Evolutionary conservation across 2,113 vertebrate genomes (phyloP), one percentile per base, ranked within the genome.

Genomic region (Girardinichthys multiradiatus): DNA sequence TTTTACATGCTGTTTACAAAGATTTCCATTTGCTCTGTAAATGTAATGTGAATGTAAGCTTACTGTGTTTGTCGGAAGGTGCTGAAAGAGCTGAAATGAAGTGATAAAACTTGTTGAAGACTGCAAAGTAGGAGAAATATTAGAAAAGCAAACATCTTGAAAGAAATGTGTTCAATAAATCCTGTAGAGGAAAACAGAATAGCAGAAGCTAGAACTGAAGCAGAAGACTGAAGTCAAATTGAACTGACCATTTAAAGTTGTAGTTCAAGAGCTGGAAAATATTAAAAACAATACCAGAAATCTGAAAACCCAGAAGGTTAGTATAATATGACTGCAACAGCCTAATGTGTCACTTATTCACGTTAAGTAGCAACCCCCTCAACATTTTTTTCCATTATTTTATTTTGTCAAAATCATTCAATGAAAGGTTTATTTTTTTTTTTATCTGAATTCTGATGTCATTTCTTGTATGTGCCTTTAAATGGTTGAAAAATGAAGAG

Each of bases 1-100:
- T 69, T 70, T 66, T 62, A 62, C 68, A 60, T 69, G 58, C 48
- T 70, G 39, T 19, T 15, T 64, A 15, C 26, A 10, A 54, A 54
- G 9, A 10, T n/a, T 10, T 54, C 48, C 24, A 54, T 9, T 6
- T 6, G 4, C 21, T 24, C 45, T 21, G 19, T n/a, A 54, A 45
- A 45, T 19, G 42, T 21, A n/a, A 10, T n/a, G 24, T n/a, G 9
- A 54, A n/a, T 3, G 24, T 24, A 24, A 54, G 48, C 48, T 54
- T 21, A 24, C n/a, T n/a, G 9, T 11, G 48, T 7, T 2, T 24
- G 48, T 8, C 24, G 48, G 21, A 48, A 48, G 45, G 17, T 48
- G 45, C 45, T 48, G 4, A 51, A 51, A 51, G 48, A 51, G 19
- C 7, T 51, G 48, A 54, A 24, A 10, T 54, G 48, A 54, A 54